Conservation (phyloP, 35 echinoderm and acorn worm genomes). For the Patiria miniata region DNA sequence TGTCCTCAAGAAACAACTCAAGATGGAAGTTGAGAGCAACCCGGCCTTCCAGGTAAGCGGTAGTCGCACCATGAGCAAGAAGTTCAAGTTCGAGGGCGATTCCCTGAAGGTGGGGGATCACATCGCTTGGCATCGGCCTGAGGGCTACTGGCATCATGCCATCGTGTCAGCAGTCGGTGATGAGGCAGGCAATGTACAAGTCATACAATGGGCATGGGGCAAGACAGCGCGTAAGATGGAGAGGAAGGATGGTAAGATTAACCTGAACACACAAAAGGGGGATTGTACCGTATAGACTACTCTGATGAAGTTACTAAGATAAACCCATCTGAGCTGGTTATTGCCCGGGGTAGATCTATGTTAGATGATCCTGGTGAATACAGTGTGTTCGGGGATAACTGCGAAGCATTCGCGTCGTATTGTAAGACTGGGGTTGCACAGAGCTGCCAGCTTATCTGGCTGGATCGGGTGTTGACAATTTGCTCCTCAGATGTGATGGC, state of each 20-base stretch:
- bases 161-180: slow-evolving; percentile 45
- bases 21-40: neutral
- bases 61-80: neutral
- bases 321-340: slow-evolving; percentile 36
- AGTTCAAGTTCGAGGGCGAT: neutral
- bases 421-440: slow-evolving; percentile 47
- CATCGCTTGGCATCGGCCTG: slow-evolving; percentile 41
- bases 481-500: no score
- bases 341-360: slow-evolving; percentile 17
- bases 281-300: slow-evolving; percentile 37
- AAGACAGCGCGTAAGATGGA: neutral
- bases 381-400: slow-evolving; percentile 38
- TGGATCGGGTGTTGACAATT: no score
- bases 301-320: neutral
- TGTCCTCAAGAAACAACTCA: neutral
- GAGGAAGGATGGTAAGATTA: neutral
- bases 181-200: neutral
- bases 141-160: slow-evolving; percentile 54
- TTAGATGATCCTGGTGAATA: slow-evolving; percentile 15
- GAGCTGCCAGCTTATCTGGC: neutral
- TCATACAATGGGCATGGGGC: slow-evolving; percentile 18
- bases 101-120: slow-evolving; percentile 47
- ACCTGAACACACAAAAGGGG: neutral
- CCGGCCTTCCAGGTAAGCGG: neutral
- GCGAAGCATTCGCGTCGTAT: slow-evolving; percentile 55